These are phyloP conservation scores for Melitaea athalia DNA, from an alignment of 2,888 invertebrate genomes.

Conservation along the genomic window DNA sequence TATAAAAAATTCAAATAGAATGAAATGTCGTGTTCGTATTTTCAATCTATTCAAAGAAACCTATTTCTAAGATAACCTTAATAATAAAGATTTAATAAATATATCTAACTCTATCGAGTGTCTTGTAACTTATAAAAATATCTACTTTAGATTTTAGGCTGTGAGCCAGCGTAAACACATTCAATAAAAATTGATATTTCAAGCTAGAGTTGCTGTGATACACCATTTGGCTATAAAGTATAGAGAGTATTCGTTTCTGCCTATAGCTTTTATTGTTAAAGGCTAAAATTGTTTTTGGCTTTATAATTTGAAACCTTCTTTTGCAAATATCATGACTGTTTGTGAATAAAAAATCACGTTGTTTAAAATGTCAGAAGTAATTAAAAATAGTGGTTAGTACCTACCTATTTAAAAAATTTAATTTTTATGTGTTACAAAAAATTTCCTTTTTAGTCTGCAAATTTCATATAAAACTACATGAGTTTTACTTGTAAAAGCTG, in stretches of 20 bases:
- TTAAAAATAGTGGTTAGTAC: not conserved
- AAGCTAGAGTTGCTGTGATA: constrained; percentile 82
- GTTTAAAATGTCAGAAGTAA: not conserved
- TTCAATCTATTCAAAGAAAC: constrained; percentile 50
- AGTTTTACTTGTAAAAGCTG: constrained; percentile 71
- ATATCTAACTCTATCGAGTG: constrained; percentile 53
- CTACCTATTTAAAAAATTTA: not conserved
- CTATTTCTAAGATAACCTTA: constrained; percentile 63
- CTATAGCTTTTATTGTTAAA: constrained; percentile 28
- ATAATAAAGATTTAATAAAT: constrained; percentile 41
- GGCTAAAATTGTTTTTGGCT: not conserved
- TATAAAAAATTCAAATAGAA: constrained; percentile 38
- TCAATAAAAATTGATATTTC: constrained; percentile 76
- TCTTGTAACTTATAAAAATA: constrained; percentile 63
- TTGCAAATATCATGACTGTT: constrained; percentile 13
- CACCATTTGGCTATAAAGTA: constrained; percentile 75
- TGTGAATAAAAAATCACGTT: not conserved
- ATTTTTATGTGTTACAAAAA: not conserved
- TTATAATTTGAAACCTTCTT: not conserved
- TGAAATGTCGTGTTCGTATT: constrained; percentile 68
- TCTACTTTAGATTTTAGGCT: constrained; percentile 76
- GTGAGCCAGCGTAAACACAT: constrained; percentile 76
- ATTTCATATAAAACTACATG: constrained; percentile 46
- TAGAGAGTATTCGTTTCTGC: constrained; percentile 56
- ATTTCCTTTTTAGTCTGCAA: constrained; percentile 64